Conservation (phyloP, 2,113 vertebrate genomes). For the Larimichthys crocea region DNA sequence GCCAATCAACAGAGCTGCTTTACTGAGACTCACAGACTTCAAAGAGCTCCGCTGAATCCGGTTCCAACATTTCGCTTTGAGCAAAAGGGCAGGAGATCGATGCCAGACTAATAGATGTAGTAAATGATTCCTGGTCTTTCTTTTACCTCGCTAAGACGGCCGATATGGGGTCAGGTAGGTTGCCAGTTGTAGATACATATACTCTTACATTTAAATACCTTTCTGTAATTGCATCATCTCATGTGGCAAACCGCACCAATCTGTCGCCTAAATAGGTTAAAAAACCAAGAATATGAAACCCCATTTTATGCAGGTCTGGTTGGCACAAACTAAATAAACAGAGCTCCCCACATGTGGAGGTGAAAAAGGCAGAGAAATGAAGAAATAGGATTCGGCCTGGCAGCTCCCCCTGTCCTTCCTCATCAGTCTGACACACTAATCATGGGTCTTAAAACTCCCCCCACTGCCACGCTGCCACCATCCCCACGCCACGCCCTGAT, state of each 20-base stretch:
- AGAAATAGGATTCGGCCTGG: slow-evolving; percentile 41
- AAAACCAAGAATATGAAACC: slow-evolving; percentile 37
- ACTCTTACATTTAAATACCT: slow-evolving; percentile 29
- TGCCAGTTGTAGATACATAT: slow-evolving; percentile 9
- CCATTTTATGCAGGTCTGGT: slow-evolving; percentile 11
- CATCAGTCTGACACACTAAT: slow-evolving; percentile 77
- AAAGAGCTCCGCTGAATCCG: background rate
- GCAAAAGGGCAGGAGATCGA: background rate
- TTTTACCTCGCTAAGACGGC: background rate
- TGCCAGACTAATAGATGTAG: slow-evolving; percentile 10
- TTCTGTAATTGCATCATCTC: slow-evolving; percentile 47
- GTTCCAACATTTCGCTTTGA: slow-evolving; percentile 11
- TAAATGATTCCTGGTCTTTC: slow-evolving; percentile 27
- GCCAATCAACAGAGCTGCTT: slow-evolving; percentile 1
- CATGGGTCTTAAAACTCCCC: slow-evolving; percentile 62
- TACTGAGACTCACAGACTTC: slow-evolving; percentile 5
- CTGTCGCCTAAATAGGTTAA: slow-evolving; percentile 44
- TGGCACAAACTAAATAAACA: slow-evolving; percentile 65
- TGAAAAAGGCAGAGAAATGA: slow-evolving; percentile 23
- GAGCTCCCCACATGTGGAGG: slow-evolving; percentile 15
- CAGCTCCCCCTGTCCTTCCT: slow-evolving; percentile 57
- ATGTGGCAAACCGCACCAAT: slow-evolving; percentile 58
- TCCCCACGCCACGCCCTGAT: slow-evolving; percentile 69
- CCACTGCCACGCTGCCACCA: slow-evolving; percentile 55
- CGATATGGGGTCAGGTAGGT: slow-evolving; percentile 11